A percentile compares a stretch with the other conserved stretches of the same genome.
Evolutionary conservation across 2,797 vertebrate species (phyloP).

Genomic region (Tapera naevia): DNA sequence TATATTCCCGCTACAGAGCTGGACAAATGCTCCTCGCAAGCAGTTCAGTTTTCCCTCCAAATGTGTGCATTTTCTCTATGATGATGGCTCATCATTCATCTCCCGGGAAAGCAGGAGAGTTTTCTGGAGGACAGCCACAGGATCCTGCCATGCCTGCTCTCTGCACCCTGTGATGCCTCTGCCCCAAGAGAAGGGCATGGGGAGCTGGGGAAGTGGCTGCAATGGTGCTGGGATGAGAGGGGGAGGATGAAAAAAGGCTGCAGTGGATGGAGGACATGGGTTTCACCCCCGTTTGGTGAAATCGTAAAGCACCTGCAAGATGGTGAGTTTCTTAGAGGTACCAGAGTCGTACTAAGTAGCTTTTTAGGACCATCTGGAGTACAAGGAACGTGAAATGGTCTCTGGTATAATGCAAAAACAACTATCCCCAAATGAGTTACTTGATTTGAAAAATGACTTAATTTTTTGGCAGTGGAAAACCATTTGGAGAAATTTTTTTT

Average conservation of each 20-base stretch:
- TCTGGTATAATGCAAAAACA: not conserved
- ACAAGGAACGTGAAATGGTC: not conserved
- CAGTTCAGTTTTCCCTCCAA: not conserved
- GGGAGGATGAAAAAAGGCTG: not conserved
- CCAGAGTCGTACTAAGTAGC: not conserved
- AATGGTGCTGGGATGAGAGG: not conserved
- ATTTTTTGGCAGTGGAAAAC: not conserved
- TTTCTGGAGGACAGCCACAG: not conserved
- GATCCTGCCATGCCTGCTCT: not conserved
- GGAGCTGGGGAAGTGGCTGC: accelerated
- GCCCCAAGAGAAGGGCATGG: accelerated
- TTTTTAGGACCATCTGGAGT: not conserved
- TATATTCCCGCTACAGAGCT: not conserved
- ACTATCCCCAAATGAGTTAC: not conserved
- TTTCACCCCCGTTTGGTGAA: not conserved
- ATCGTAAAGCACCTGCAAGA: not conserved
- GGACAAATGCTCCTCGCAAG: not conserved
- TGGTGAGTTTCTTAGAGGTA: not conserved
- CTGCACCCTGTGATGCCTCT: not conserved
- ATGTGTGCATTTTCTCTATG: not conserved
- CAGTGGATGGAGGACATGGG: not conserved
- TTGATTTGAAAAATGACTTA: not conserved
- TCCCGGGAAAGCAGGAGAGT: not conserved
- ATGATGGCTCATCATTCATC: not conserved
- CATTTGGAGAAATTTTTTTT: not conserved